Base-by-base conservation (phyloP, 2,888 invertebrate species). In the Sussaba pulchella region DNA sequence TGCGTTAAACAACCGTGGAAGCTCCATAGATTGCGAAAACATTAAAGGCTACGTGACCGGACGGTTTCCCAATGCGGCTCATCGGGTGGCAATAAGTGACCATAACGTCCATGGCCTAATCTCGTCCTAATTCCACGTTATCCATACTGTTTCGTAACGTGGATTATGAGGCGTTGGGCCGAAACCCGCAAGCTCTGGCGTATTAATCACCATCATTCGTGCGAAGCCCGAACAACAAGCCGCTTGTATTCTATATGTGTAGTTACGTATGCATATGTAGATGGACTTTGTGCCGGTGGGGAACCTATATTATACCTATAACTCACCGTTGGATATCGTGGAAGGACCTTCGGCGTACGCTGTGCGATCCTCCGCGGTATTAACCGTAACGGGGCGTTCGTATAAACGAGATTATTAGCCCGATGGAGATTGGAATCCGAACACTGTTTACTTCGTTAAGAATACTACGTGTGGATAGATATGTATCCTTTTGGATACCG, bases 131-230 rank as follows among this genome's bases (percentile, higher is more conserved):
- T 84, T 82, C 82, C 83, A 76, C 76, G 52, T 69, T 81, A 59
- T 71, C 80, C 70, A 77, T 81, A 72, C 75, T 72, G 71, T 82
- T 82, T 83, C 54, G 82, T 79, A 82, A 73, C 78, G 77, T 81
- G 86, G 82, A 86, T 86, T 84, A 84, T 59, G 78, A 78, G 67
- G 72, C 75, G 76, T 75, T 67, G n/a, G 75, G 81, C 69, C 70
- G 57, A 64, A 59, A 73, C 66, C 61, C 74, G 59, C 71, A 76
- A 73, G 59, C 63, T 78, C 77, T 54, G 45, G 66, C 78, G 83
- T 85, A 86, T 87, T 86, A 87, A 86, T 87, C 85, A 85, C 84
- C 84, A 79, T 84, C 84, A 82, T 69, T 85, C 83, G 85, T 84
- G 85, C 83, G 81, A 72, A 67, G 14, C 52, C 36, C 45, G 66